A percentile compares a stretch with the other conserved stretches of the same genome.
Conservation (phyloP, 1,140 invertebrate genomes). For the Telenomus remus region DNA sequence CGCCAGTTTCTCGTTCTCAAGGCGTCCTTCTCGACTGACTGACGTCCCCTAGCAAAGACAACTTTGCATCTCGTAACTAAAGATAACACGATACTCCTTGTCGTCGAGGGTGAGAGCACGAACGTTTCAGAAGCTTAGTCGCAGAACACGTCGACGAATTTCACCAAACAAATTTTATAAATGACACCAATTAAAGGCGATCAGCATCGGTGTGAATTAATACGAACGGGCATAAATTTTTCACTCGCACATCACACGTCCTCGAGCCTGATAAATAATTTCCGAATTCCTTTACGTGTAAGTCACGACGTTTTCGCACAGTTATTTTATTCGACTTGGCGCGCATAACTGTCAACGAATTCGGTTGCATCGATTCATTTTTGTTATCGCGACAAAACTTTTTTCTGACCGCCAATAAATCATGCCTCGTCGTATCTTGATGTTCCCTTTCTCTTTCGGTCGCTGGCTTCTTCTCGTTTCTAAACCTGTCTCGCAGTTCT, state of each 20-base stretch:
- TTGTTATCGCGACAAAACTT: constrained; percentile 55
- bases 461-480: constrained; percentile 24
- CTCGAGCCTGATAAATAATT: too few relatives aligned
- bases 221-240: too few relatives aligned
- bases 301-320: not conserved
- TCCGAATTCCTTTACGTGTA: too few relatives aligned
- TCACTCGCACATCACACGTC: too few relatives aligned
- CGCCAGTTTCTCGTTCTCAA: constrained; percentile 65
- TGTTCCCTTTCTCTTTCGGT: constrained; percentile 18
- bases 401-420: constrained; percentile 51
- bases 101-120: constrained; percentile 63
- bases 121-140: constrained; percentile 35
- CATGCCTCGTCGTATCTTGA: constrained; percentile 28
- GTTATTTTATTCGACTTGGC: constrained; percentile 26
- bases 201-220: not conserved
- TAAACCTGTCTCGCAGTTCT: constrained; percentile 52
- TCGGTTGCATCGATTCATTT: constrained; percentile 52
- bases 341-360: constrained; percentile 46
- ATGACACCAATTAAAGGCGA: not conserved
- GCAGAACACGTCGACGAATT: constrained; percentile 15
- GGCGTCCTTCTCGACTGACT: constrained; percentile 66
- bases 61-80: constrained; percentile 72
- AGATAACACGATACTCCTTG: constrained; percentile 72
- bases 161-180: constrained; percentile 22
- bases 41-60: constrained; percentile 73